A percentile compares a stretch with the other conserved stretches of the same genome.
Conservation (phyloP, 2,113 vertebrate genomes). For the Manacus vitellinus region DNA sequence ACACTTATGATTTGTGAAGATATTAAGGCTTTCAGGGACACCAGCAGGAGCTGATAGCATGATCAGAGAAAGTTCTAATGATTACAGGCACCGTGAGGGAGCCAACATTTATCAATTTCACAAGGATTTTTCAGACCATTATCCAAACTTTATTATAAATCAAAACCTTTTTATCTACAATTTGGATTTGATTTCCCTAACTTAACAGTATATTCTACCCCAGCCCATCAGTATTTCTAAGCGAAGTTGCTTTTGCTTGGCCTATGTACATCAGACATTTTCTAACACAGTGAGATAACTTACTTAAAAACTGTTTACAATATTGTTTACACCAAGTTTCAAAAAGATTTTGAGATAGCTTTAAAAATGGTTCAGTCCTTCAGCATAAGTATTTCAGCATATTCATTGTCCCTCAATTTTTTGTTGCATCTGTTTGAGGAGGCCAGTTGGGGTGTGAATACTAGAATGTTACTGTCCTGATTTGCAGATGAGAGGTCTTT, state of each 20-base stretch:
- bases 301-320: background rate
- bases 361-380: background rate
- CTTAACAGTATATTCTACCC: background rate
- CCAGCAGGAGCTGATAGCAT: background rate
- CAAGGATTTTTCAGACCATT: background rate
- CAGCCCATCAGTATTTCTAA: background rate
- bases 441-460: accelerated
- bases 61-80: background rate
- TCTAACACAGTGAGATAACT: background rate
- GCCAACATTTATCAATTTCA: background rate
- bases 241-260: background rate
- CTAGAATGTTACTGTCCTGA: background rate
- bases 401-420: background rate
- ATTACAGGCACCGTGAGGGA: background rate
- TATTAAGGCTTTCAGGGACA: background rate
- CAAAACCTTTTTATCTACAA: background rate
- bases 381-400: background rate
- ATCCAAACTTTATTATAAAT: background rate
- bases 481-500: background rate
- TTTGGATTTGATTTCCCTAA: background rate
- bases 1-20: background rate
- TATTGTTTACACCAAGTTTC: background rate
- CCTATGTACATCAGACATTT: background rate
- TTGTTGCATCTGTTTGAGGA: background rate
- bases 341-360: background rate